Percentiles rank a stretch among this genome's conserved stretches.
Evolutionary conservation across 2,888 invertebrate genomes (phyloP).

Genomic region (Pemphredon lugubris): DNA sequence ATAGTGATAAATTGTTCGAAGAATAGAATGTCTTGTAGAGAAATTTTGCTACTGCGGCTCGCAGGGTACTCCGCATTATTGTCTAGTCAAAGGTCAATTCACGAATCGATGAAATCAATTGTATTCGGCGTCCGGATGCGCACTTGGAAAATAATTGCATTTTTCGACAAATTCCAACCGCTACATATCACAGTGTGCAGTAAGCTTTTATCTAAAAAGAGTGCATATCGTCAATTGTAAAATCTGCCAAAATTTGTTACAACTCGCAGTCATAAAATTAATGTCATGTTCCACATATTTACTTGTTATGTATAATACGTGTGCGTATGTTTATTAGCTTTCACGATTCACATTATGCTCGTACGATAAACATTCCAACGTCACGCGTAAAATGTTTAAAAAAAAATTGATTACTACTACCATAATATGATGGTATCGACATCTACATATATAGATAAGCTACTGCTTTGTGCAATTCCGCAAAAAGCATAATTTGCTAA

Average conservation of each 20-base stretch:
- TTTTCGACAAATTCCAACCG: slow-evolving; percentile 75
- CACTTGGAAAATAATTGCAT: slow-evolving; percentile 4
- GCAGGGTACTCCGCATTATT: slow-evolving; percentile 25
- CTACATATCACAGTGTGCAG: slow-evolving; percentile 60
- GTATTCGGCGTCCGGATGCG: slow-evolving; percentile 4
- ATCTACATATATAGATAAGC: slow-evolving; percentile 23
- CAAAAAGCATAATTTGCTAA: slow-evolving; percentile 15
- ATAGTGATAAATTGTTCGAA: slow-evolving; percentile 8
- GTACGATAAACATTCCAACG: slow-evolving; percentile 13
- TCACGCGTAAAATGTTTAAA: slow-evolving; percentile 23
- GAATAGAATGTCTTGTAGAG: slow-evolving; percentile 9
- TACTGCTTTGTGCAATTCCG: slow-evolving; percentile 4
- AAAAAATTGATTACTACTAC: slow-evolving; percentile 3
- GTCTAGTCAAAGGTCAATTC: slow-evolving; percentile 14
- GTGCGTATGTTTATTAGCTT: slow-evolving; percentile 17
- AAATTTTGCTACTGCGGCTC: slow-evolving; percentile 1
- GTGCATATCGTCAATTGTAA: slow-evolving; percentile 32
- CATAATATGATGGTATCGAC: slow-evolving; percentile 22
- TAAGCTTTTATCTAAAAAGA: slow-evolving; percentile 18
- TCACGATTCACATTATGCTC: slow-evolving; percentile 20
- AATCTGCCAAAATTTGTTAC: not conserved
- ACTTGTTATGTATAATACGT: slow-evolving; percentile 23
- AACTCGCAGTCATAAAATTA: slow-evolving; percentile 19
- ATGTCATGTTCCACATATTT: slow-evolving; percentile 30
- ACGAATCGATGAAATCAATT: slow-evolving; percentile 4